Percentiles rank a stretch among this genome's conserved stretches.
Evolutionary conservation across 2,888 invertebrate genomes (phyloP).

Genomic region (Parnassius smintheus): DNA sequence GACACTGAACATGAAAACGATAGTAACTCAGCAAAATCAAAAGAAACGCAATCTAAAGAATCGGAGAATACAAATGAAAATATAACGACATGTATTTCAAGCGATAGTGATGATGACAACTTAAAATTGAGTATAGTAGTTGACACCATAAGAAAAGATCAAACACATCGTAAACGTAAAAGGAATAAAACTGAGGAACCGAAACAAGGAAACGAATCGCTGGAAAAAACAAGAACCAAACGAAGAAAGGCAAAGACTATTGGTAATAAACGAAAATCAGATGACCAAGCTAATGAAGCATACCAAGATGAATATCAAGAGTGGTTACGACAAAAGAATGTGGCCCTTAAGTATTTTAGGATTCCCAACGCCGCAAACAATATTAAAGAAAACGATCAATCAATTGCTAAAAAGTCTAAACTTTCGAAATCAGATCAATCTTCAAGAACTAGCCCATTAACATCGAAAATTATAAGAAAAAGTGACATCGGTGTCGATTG

Average conservation of each 20-base stretch:
- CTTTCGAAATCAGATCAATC: too few species aligned
- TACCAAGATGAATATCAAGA: slow-evolving; percentile 2
- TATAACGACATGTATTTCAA: background rate
- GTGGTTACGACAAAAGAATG: slow-evolving; percentile 10
- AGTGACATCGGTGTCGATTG: background rate
- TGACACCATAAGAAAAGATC: background rate
- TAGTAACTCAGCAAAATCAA: background rate
- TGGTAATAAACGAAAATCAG: background rate
- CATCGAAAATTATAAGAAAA: background rate
- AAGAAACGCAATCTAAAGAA: background rate
- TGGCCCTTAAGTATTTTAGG: slow-evolving; percentile 8
- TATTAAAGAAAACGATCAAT: background rate
- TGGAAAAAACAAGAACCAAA: background rate
- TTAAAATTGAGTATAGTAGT: slow-evolving; percentile 5
- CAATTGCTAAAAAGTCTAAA: background rate
- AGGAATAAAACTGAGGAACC: background rate
- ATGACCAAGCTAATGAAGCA: background rate
- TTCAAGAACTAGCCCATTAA: too few species aligned
- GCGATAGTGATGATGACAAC: slow-evolving; percentile 2
- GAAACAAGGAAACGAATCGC: background rate
- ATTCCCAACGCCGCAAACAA: background rate
- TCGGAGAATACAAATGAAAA: background rate
- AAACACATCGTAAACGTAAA: background rate
- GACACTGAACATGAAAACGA: background rate
- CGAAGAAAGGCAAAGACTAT: background rate